These are phyloP conservation scores for Poeciliopsis gracilis DNA, from an alignment of 2,797 vertebrate species.

Conservation along the genomic window DNA sequence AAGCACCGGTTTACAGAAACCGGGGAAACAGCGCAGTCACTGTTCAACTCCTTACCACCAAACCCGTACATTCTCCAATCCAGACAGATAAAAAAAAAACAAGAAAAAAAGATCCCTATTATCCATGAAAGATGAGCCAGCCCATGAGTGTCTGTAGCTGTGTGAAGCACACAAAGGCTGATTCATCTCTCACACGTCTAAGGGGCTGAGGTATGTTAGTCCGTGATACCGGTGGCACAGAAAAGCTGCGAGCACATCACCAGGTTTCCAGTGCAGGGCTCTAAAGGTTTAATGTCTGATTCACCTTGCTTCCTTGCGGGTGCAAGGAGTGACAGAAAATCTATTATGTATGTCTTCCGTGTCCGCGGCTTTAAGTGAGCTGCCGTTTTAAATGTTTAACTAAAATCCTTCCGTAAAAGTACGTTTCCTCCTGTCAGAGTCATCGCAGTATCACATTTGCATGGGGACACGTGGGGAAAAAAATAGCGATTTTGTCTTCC, in stretches of 20 bases:
- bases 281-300: slow-evolving; percentile 24
- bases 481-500: slow-evolving; percentile 7
- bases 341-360: slow-evolving; percentile 62
- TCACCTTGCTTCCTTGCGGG: slow-evolving; percentile 25
- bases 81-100: neutral
- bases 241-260: slow-evolving; percentile 26
- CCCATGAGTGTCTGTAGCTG: slow-evolving; percentile 45
- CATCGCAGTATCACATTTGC: slow-evolving; percentile 6
- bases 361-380: slow-evolving; percentile 39
- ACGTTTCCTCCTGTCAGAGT: slow-evolving; percentile 45
- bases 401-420: slow-evolving; percentile 56
- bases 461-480: slow-evolving; percentile 8
- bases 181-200: slow-evolving; percentile 43
- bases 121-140: slow-evolving; percentile 39
- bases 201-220: slow-evolving; percentile 36
- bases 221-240: slow-evolving; percentile 43
- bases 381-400: slow-evolving; percentile 47
- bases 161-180: slow-evolving; percentile 54
- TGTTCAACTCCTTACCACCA: slow-evolving; percentile 32
- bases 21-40: slow-evolving; percentile 51
- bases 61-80: slow-evolving; percentile 14
- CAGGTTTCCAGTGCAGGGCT: slow-evolving; percentile 13
- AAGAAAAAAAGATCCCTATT: slow-evolving; percentile 11
- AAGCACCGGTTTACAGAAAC: slow-evolving; percentile 40
- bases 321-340: slow-evolving; percentile 44